Conservation (phyloP, 2,797 vertebrate genomes). For the Coracias cyanogaster region DNA sequence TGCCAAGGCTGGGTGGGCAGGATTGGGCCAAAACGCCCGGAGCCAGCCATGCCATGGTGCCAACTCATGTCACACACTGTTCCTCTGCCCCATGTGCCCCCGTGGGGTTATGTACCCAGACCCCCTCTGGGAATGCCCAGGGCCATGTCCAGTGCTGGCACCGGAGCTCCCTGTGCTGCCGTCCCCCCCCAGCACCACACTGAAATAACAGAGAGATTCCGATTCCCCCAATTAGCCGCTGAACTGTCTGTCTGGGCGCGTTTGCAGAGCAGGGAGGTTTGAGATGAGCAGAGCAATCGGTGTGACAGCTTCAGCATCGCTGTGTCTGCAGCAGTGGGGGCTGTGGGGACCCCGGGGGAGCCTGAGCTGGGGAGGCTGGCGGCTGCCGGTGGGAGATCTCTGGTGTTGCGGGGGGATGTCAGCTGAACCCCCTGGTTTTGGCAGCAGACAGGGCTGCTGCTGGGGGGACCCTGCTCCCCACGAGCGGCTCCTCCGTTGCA, state of each 20-base stretch:
- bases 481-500: accelerated
- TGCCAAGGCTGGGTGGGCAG: not conserved
- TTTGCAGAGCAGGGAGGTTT: not conserved
- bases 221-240: not conserved
- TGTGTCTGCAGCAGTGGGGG: not conserved
- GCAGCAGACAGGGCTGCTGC: not conserved
- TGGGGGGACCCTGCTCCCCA: not conserved
- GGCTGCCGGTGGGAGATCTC: not conserved
- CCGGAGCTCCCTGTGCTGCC: not conserved
- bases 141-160: accelerated
- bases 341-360: not conserved
- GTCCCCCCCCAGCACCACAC: accelerated
- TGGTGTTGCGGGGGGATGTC: not conserved
- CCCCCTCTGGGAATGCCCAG: accelerated
- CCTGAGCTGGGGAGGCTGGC: not conserved
- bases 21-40: accelerated
- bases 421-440: not conserved
- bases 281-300: conserved; percentile 60
- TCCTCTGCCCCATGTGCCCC: not conserved
- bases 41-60: not conserved
- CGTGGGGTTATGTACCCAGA: accelerated
- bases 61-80: accelerated
- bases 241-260: not conserved
- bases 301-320: conserved; percentile 47
- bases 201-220: not conserved